A percentile compares a stretch with the other conserved stretches of the same genome.
These are phyloP conservation scores for Lagria hirta DNA, from an alignment of 2,888 invertebrate genomes.

Conservation along the genomic window DNA sequence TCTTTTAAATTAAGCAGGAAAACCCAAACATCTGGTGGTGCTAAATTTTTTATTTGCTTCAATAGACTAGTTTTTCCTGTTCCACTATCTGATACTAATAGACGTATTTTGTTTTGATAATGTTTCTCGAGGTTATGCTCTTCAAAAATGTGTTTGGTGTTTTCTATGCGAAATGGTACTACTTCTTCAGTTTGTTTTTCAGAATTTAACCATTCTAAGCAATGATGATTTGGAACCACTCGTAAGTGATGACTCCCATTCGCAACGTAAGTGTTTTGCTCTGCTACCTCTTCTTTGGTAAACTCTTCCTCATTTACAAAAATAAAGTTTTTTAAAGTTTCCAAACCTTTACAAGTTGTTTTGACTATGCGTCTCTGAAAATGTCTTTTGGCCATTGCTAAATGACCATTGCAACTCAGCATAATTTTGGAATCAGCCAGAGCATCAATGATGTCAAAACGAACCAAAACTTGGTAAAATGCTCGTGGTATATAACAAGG, in stretches of 20 bases:
- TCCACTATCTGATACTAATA: constrained; percentile 5
- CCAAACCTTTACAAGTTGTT: no score
- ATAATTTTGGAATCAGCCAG: background rate
- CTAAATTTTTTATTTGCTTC: constrained; percentile 1
- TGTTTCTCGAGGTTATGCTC: constrained; percentile 1
- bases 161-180: background rate
- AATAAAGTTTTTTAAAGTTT: background rate
- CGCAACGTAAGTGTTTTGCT: background rate
- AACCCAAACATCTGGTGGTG: constrained; percentile 1
- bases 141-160: background rate
- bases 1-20: constrained; percentile 2
- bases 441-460: constrained; percentile 1
- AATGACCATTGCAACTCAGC: constrained; percentile 3
- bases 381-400: background rate
- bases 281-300: background rate
- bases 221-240: background rate
- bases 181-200: background rate
- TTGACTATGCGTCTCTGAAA: background rate
- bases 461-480: constrained; percentile 1
- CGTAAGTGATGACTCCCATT: constrained; percentile 1
- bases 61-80: constrained; percentile 7
- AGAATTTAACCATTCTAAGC: constrained; percentile 3
- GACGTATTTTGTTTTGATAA: background rate
- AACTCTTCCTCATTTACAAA: background rate
- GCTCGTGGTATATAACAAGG: constrained; percentile 1